Base-by-base conservation (phyloP, 2,888 invertebrate species). In the Cosmia trapezina region DNA sequence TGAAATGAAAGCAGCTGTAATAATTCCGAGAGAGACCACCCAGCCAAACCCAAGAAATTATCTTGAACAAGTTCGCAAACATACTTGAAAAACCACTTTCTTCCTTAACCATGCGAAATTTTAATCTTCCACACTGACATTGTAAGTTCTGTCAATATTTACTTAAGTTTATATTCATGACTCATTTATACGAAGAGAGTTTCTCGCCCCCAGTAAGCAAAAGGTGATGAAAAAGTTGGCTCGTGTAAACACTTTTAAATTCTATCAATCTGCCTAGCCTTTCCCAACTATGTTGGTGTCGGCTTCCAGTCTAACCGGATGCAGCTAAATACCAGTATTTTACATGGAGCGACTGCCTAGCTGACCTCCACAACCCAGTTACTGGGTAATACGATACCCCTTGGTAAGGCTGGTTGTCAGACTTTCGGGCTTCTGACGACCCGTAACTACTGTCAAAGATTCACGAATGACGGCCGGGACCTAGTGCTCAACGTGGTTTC, bases 71-170 rank as follows among this genome's bases (percentile, higher is more conserved):
- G 53, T 70, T 65, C 45, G n/a, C 59, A 54, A 17, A 64, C 33
- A 76, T 8, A 63, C 80, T 73, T 2, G 67, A 54, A 68, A 51
- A 64, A 59, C 67, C 60, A 73, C 78, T 78, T 78, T 78, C 78
- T 72, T 78, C 63, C 51, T 1, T 63, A 63, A 47, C 37, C 37
- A 12, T 49, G 45, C 65, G 28, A 78, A 54, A 66, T 62, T 11
- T 61, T 59, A 65, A 54, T 43, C 28, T 51, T 51, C 53, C 37
- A 54, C 43, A 53, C 19, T 33, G 12, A 22, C 43, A 37, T 49
- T 28, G 53, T 63, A 9, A 66, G 41, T 19, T 66, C 14, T 2
- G 51, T 65, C 37, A 83, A 83, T 84, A 73, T 83, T 77, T 60
- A 61, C 65, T 60, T 51, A 60, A 51, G 59, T 14, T 60, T 72